These are phyloP conservation scores for Rhopilema esculentum DNA, from an alignment of 30 jellyfish, hydroid and myxozoan species.

Conservation along the genomic window DNA sequence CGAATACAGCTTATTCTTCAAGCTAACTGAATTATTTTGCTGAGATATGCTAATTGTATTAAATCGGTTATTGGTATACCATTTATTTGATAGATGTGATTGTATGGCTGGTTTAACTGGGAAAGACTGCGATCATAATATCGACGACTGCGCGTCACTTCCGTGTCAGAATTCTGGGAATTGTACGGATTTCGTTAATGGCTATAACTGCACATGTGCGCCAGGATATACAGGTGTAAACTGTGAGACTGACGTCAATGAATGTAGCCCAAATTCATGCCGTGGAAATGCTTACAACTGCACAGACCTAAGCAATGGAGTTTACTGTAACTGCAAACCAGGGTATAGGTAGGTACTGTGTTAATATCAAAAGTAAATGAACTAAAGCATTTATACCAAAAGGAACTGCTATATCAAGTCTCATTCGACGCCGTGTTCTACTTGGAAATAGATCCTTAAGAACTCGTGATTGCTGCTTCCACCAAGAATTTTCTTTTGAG, in stretches of 20 bases:
- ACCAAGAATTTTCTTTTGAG: no score
- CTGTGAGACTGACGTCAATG: slow-evolving; percentile 80
- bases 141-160: slow-evolving; percentile 70
- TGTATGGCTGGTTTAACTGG: slow-evolving; percentile 76
- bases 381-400: no score
- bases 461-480: no score
- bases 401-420: no score
- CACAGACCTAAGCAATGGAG: slow-evolving; percentile 80
- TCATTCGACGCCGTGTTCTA: no score
- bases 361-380: background rate
- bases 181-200: slow-evolving; percentile 48
- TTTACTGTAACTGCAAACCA: slow-evolving; percentile 81
- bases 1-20: no score
- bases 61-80: background rate
- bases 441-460: no score
- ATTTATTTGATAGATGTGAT: slow-evolving; percentile 36
- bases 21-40: no score
- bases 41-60: no score
- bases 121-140: slow-evolving; percentile 43
- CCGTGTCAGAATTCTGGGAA: slow-evolving; percentile 75
- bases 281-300: slow-evolving; percentile 74
- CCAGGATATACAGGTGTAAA: slow-evolving; percentile 82
- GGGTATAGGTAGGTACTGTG: slow-evolving; percentile 83
- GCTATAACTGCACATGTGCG: slow-evolving; percentile 72
- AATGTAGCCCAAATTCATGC: slow-evolving; percentile 85